Base-by-base conservation (phyloP, 2,888 invertebrate species). In the Sacculina carcini region DNA sequence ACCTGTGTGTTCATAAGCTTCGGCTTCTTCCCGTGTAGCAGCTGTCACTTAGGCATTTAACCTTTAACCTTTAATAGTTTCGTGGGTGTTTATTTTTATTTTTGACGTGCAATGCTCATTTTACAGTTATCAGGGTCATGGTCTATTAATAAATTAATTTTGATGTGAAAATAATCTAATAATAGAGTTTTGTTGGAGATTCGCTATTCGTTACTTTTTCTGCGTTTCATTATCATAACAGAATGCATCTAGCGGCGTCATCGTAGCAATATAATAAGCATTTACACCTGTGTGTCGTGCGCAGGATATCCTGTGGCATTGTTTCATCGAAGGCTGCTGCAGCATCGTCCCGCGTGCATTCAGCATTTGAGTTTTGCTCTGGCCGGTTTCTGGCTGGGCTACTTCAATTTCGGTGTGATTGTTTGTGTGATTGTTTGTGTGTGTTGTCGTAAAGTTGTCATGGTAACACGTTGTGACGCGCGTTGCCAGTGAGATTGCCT, bases 331-430 rank as follows among this genome's bases (percentile, higher is more conserved):
- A 65, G 69, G 52, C 64, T 66, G 47, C 57, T 81, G 2, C 72
- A 72, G 59, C 71, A 71, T 16, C 70, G 72, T 58, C 61, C 66
- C 38, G 68, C 73, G 16, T 59, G 63, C 21, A 48, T 71, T 31
- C 79, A 85, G 62, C 81, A 89, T 63, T 49, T 78, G 10, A 87
- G 72, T 66, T 84, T 87, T 62, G 70, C 77, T 7, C 23, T 69
- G 0, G 72, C 73, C 55, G 89, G 90, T 14, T 62, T 85, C 5
- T 66, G 72, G 2, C 68, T 90, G 57, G 82, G 83, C 48, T 76
- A 75, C 58, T 87, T 79, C 65, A 90, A 90, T 64, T 90, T 84
- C 69, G 87, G 89, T 73, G 65, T 65, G 63, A 57, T 44, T 21
- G 12, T 31, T 32, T 29, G 36, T 19, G 12, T 12, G 19, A 36